Conservation (phyloP, 2,113 vertebrate species). For the Pteropus alecto region DNA sequence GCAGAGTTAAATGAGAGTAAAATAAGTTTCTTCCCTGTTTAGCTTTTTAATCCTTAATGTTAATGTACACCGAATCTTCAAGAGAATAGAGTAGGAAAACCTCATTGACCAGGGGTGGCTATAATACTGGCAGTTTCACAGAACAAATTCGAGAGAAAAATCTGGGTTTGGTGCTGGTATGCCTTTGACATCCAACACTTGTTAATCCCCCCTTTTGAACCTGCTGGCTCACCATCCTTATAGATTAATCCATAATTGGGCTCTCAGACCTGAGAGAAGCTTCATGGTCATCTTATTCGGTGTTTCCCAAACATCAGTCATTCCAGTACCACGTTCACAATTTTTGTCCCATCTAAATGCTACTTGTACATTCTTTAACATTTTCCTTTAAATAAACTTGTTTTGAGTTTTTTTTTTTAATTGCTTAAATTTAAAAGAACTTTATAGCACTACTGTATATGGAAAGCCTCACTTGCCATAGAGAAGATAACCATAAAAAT, state of each 20-base stretch:
- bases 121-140: not conserved
- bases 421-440: not conserved
- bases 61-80: not conserved
- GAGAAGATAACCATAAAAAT: not conserved
- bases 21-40: conserved; percentile 10
- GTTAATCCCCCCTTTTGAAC: not conserved
- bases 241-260: not conserved
- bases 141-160: not conserved
- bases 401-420: not conserved
- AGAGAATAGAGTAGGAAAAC: not conserved
- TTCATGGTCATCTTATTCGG: not conserved
- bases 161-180: not conserved
- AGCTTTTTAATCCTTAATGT: not conserved
- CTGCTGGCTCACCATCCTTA: not conserved
- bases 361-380: not conserved
- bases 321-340: not conserved
- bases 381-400: not conserved
- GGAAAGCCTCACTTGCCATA: not conserved
- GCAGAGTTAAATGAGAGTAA: not conserved
- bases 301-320: not conserved
- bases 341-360: not conserved
- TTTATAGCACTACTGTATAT: not conserved
- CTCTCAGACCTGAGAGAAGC: not conserved
- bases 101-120: not conserved
- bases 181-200: not conserved